Evolutionary conservation across 1,140 invertebrate genomes (phyloP), one percentile per base, ranked within the genome.

Genomic region (Drosophila truncata): DNA sequence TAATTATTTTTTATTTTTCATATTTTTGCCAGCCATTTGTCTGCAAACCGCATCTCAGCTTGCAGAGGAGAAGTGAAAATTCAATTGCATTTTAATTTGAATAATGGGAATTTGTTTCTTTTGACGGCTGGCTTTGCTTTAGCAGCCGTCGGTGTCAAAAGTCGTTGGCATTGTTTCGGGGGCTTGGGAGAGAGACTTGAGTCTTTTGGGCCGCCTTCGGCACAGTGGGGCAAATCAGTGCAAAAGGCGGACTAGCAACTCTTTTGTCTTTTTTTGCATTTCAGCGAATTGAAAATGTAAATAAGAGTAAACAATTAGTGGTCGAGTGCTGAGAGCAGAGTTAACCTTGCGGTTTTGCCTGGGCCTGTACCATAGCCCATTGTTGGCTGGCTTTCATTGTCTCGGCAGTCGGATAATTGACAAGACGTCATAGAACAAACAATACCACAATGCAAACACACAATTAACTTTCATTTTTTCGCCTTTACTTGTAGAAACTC

Each of bases 401-500:
- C 67, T 65, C 52, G 46, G 27, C 62, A 18, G 29, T 14, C 69
- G 44, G 23, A 50, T 49, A 69, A 73, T 78, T 80, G 82, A 54
- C 70, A 66, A 63, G 47, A 61, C 66, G 78, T 74, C 84, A 81
- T 90, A 90, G 84, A 88, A 88, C 80, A 74, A 78, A 84, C 54
- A 74, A 88, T 74, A 67, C 42, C 33, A 46, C 18, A 14, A n/a
- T 47, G 39, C 41, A 47, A n/a, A n/a, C 41, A 33, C 62, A 46
- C 77, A 90, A 88, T 84, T 80, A 81, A 71, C 85, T 90, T 91
- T 86, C 73, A 67, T 78, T 79, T 82, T 86, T 49, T 35, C 9
- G 20, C 27, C 49, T n/a, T 50, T 42, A 49, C 9, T 70, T 49
- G 18, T 94, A 99, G 98, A 95, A 96, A 91, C 94, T 99, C 92